Conservation (phyloP, 2,888 invertebrate genomes). For the Idaea biselata region DNA sequence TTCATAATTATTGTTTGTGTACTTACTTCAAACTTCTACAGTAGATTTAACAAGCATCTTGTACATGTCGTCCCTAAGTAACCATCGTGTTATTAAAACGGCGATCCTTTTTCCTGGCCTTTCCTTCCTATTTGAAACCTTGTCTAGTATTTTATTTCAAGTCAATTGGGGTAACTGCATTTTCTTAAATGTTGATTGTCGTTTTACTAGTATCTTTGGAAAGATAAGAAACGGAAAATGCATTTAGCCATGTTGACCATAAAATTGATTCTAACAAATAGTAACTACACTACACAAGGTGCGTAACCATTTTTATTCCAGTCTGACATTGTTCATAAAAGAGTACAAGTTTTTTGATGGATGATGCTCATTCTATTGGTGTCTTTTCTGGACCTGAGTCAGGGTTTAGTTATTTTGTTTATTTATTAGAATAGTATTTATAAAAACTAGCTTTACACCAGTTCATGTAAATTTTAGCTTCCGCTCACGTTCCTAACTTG, state of each 20-base stretch:
- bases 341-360: too few relatives aligned
- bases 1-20: conserved; percentile 19
- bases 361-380: too few relatives aligned
- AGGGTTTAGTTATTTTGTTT: too few relatives aligned
- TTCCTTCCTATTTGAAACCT: conserved; percentile 39
- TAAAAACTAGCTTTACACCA: not conserved
- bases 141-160: not conserved
- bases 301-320: not conserved
- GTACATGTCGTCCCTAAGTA: conserved; percentile 74
- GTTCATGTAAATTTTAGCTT: conserved; percentile 57
- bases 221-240: not conserved
- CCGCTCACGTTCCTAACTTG: conserved; percentile 78
- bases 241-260: not conserved
- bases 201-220: not conserved
- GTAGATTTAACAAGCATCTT: conserved; percentile 26
- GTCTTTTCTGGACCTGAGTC: too few relatives aligned
- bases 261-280: not conserved
- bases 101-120: conserved; percentile 54
- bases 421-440: conserved; percentile 9
- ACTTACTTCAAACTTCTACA: conserved; percentile 9
- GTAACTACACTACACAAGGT: not conserved
- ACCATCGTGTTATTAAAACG: conserved; percentile 52
- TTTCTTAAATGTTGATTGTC: not conserved
- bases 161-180: not conserved
- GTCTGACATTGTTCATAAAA: not conserved